These are phyloP conservation scores for Eilema sororculum DNA, from an alignment of 2,888 invertebrate species.

Conservation along the genomic window DNA sequence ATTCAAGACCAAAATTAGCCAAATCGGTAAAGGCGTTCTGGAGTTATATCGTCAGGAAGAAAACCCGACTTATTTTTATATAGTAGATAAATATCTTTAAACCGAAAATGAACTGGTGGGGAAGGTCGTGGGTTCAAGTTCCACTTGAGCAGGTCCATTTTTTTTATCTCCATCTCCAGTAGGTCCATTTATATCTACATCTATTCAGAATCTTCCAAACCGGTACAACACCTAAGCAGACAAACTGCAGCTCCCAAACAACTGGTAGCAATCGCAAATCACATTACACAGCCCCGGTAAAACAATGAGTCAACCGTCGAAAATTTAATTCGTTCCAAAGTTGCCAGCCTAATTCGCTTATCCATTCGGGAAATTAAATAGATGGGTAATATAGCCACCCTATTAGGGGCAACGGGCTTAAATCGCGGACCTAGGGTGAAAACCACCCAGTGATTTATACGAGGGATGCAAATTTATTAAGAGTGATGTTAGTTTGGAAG, in stretches of 20 bases:
- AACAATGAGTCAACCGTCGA: slow-evolving; percentile 77
- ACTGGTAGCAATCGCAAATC: slow-evolving; percentile 45
- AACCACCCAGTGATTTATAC: slow-evolving; percentile 77
- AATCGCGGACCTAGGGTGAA: slow-evolving; percentile 70
- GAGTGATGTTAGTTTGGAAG: slow-evolving; percentile 48
- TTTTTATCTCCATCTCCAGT: too few species aligned
- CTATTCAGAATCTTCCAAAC: neutral
- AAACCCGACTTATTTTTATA: too few species aligned
- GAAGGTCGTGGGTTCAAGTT: too few species aligned
- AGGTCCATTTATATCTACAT: too few species aligned
- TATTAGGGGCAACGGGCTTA: slow-evolving; percentile 74
- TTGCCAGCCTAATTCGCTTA: slow-evolving; percentile 85
- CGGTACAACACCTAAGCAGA: slow-evolving; percentile 3
- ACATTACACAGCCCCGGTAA: slow-evolving; percentile 26
- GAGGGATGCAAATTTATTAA: slow-evolving; percentile 67
- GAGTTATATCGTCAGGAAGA: too few species aligned
- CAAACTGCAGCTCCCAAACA: slow-evolving; percentile 32
- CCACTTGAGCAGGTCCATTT: neutral
- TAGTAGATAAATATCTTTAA: too few species aligned
- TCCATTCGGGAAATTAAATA: slow-evolving; percentile 86
- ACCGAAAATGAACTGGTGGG: too few species aligned
- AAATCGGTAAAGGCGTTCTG: too few species aligned
- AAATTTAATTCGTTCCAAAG: slow-evolving; percentile 84
- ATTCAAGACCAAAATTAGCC: too few species aligned
- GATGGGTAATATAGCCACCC: slow-evolving; percentile 85